phyloP scores from a whole-genome alignment of 2,797 vertebrate genomes.

The Cossypha dichroa region DNA sequence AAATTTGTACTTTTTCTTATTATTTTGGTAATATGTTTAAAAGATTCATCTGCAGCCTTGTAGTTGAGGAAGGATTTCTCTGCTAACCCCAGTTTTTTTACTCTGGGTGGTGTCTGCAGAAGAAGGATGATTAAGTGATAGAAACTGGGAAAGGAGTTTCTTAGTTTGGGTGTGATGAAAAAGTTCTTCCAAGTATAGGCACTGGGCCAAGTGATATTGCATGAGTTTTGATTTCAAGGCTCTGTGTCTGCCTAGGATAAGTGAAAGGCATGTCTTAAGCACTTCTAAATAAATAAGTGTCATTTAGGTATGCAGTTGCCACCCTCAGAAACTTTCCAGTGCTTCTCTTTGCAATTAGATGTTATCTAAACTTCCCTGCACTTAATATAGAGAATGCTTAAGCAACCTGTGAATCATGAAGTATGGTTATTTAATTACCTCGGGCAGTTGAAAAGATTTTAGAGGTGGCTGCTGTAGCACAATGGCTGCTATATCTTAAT shows the following conservation, averaged over 20 bases:
- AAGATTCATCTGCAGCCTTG: not conserved
- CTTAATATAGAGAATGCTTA: slow-evolving; percentile 23
- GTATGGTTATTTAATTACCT: slow-evolving; percentile 16
- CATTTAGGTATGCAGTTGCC: slow-evolving; percentile 56
- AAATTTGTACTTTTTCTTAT: not conserved
- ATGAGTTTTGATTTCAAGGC: slow-evolving; percentile 46
- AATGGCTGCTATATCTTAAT: not conserved
- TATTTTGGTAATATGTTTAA: not conserved
- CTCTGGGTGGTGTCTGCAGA: slow-evolving; percentile 29
- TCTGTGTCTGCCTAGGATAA: slow-evolving; percentile 39
- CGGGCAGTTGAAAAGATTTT: not conserved
- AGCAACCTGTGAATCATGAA: slow-evolving; percentile 25
- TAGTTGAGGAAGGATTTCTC: not conserved
- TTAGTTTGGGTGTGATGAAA: slow-evolving; percentile 49
- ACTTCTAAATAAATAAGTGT: slow-evolving; percentile 61
- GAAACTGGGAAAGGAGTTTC: slow-evolving; percentile 37
- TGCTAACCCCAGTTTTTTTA: slow-evolving; percentile 1
- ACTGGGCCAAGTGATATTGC: slow-evolving; percentile 31
- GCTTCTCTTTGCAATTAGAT: slow-evolving; percentile 46
- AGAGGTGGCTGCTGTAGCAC: not conserved
- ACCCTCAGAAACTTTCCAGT: slow-evolving; percentile 49
- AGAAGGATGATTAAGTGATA: slow-evolving; percentile 40
- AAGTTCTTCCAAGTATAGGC: slow-evolving; percentile 54
- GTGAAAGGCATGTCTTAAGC: slow-evolving; percentile 48
- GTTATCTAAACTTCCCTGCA: slow-evolving; percentile 50